These are phyloP conservation scores for Drosophila sechellia DNA, from an alignment of 1,140 invertebrate species.

Conservation along the genomic window DNA sequence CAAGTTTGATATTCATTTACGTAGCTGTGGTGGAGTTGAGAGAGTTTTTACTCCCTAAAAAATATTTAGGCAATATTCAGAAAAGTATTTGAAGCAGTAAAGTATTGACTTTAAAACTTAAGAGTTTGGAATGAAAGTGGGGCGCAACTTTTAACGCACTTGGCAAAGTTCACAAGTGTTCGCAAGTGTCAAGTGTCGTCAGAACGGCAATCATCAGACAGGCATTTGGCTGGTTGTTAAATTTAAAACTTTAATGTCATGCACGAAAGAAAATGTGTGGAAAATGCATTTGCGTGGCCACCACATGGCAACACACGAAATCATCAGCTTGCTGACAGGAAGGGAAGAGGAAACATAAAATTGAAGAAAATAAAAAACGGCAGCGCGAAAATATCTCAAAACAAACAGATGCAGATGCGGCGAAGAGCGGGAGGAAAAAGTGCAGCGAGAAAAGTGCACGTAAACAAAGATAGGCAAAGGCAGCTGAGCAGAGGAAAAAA, in stretches of 20 bases:
- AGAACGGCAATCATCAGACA: conserved; percentile 30
- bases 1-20: not conserved
- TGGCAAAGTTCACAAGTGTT: conserved; percentile 64
- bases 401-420: conserved; percentile 43
- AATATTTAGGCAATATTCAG: not conserved
- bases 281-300: conserved; percentile 37
- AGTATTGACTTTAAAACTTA: conserved; percentile 24
- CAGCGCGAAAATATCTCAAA: conserved; percentile 52
- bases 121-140: conserved; percentile 42
- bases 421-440: conserved; percentile 41
- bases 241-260: conserved; percentile 83
- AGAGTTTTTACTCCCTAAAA: not conserved
- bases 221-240: conserved; percentile 64
- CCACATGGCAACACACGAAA: conserved; percentile 50
- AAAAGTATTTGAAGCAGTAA: not conserved
- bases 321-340: conserved; percentile 47
- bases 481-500: conserved; percentile 45
- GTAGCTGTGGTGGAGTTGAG: conserved; percentile 4
- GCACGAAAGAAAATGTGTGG: conserved; percentile 68
- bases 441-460: conserved; percentile 60
- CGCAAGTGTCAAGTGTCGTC: conserved; percentile 58
- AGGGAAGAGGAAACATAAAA: conserved; percentile 26
- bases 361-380: conserved; percentile 27
- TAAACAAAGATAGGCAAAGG: conserved; percentile 44
- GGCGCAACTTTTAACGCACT: conserved; percentile 66